phyloP scores from a whole-genome alignment of 1,140 invertebrate species.

The Drosophila parabipectinata region DNA sequence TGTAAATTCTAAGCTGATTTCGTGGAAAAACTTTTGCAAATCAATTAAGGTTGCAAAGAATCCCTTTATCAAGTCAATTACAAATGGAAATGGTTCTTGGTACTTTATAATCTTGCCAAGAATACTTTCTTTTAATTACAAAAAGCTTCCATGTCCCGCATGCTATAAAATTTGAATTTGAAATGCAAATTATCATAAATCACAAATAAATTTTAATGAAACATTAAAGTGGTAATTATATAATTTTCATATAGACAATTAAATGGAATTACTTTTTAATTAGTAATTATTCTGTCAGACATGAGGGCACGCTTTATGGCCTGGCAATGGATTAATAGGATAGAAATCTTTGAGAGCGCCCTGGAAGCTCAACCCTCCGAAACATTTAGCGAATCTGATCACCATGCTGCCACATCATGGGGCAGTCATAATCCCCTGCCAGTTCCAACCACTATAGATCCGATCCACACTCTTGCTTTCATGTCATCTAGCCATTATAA shows the following conservation, averaged over 20 bases:
- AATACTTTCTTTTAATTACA: conserved; percentile 1
- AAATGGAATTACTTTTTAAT: conserved; percentile 43
- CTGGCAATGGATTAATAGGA: conserved; percentile 16
- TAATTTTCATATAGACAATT: conserved; percentile 20
- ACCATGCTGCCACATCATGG: background rate
- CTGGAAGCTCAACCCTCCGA: conserved; percentile 30
- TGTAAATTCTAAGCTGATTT: conserved; percentile 76
- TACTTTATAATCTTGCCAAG: conserved; percentile 4
- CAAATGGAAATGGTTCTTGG: conserved; percentile 37
- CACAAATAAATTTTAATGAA: conserved; percentile 26
- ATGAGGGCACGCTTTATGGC: conserved; percentile 44
- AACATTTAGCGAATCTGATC: conserved; percentile 31
- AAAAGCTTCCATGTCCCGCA: conserved; percentile 13
- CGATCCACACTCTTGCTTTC: conserved; percentile 52
- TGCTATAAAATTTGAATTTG: conserved; percentile 17
- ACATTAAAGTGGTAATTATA: conserved; percentile 22
- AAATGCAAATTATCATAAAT: conserved; percentile 15
- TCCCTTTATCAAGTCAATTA: conserved; percentile 46
- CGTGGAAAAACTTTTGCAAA: conserved; percentile 52
- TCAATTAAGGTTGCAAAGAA: conserved; percentile 51
- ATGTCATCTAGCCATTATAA: conserved; percentile 74
- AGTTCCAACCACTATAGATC: conserved; percentile 7
- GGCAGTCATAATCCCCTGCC: conserved; percentile 2
- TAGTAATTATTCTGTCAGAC: conserved; percentile 32
- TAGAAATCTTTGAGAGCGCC: conserved; percentile 14